Percentiles rank a stretch among this genome's conserved stretches.
phyloP scores from a whole-genome alignment of 2,113 vertebrate genomes.

The Pipra filicauda region DNA sequence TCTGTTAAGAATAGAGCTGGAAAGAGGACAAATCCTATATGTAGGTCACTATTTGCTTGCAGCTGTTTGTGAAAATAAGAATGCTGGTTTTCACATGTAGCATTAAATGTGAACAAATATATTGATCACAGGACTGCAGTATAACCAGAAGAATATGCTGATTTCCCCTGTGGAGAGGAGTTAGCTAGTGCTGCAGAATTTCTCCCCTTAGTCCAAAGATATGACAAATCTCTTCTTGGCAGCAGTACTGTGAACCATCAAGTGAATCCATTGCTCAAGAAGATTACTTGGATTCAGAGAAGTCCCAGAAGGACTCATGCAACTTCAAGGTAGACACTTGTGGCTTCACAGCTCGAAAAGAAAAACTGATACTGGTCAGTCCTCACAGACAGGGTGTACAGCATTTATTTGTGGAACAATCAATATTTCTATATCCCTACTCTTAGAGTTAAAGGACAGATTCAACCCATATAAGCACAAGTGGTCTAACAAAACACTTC shows the following conservation, averaged over 20 bases:
- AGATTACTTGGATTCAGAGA: constrained; percentile 44
- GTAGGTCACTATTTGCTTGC: not conserved
- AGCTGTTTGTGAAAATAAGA: not conserved
- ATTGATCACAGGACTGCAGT: constrained; percentile 5
- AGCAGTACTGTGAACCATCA: constrained; percentile 21
- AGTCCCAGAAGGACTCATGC: not conserved
- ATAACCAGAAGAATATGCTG: constrained; percentile 8
- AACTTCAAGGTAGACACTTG: not conserved
- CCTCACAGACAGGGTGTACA: not conserved
- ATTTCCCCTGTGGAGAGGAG: constrained; percentile 22
- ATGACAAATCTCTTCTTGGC: constrained; percentile 34
- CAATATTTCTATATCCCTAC: not conserved
- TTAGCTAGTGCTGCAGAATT: constrained; percentile 31
- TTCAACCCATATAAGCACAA: not conserved
- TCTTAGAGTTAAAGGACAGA: not conserved
- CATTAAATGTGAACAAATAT: constrained; percentile 8
- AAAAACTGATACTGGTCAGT: not conserved
- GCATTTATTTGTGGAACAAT: constrained; percentile 12
- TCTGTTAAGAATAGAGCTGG: not conserved
- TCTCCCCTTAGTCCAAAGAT: constrained; percentile 8
- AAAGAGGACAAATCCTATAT: constrained; percentile 5
- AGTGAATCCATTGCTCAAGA: constrained; percentile 32
- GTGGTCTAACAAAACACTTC: not conserved
- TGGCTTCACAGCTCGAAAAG: not conserved
- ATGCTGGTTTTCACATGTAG: not conserved